A percentile compares a stretch with the other conserved stretches of the same genome.
These are phyloP conservation scores for Drosophila kepulauana DNA, from an alignment of 1,140 invertebrate genomes.

Conservation along the genomic window DNA sequence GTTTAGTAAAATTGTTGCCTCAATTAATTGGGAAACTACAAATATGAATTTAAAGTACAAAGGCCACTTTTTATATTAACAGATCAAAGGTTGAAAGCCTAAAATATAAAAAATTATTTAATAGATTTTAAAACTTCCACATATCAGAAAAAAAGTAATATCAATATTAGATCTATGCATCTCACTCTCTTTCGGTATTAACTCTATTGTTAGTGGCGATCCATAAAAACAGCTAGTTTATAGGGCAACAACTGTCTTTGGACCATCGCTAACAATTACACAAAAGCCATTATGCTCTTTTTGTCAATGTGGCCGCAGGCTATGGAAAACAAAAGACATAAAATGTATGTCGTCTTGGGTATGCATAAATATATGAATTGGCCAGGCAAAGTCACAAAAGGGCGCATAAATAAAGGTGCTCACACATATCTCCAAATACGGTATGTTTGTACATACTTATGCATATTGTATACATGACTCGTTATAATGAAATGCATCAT, in stretches of 20 bases:
- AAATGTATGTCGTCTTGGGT: conserved; percentile 58
- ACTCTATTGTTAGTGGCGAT: not conserved
- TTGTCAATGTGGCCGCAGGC: not conserved
- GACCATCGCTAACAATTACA: not conserved
- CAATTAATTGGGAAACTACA: too few species aligned
- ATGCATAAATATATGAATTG: conserved; percentile 31
- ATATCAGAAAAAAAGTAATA: too few species aligned
- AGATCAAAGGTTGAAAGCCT: too few species aligned
- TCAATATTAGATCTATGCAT: not conserved
- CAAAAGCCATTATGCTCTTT: not conserved
- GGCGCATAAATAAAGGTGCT: conserved; percentile 45
- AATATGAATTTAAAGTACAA: too few species aligned
- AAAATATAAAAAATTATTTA: too few species aligned
- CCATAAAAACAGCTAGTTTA: conserved; percentile 1
- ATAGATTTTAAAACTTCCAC: too few species aligned
- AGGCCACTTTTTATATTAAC: too few species aligned
- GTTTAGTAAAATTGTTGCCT: too few species aligned
- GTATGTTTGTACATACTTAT: conserved; percentile 8
- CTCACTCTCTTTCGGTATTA: not conserved
- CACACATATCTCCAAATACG: not conserved
- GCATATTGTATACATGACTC: conserved; percentile 13
- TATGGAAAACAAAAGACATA: conserved; percentile 41
- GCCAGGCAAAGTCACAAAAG: conserved; percentile 42
- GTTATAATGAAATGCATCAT: conserved; percentile 72
- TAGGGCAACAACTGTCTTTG: not conserved